A percentile compares a stretch with the other conserved stretches of the same genome.
Conservation (phyloP, 1,140 invertebrate species). For the Conus ventricosus region DNA sequence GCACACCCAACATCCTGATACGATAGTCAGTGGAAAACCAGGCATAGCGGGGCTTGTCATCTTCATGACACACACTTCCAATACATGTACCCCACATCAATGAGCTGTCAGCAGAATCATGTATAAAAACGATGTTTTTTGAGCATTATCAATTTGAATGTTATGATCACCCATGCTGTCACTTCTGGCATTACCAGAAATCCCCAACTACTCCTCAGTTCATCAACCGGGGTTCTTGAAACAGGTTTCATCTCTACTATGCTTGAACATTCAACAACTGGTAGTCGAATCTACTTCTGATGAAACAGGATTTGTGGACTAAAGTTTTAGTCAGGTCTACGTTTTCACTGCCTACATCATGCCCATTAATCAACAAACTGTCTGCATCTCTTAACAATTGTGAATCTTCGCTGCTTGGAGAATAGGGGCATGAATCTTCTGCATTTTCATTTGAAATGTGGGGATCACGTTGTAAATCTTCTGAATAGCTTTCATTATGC, state of each 20-base stretch:
- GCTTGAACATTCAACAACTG: not conserved
- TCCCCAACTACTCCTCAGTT: not conserved
- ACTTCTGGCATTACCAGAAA: not conserved
- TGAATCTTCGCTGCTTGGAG: not conserved
- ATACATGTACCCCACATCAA: not conserved
- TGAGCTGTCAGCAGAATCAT: not conserved
- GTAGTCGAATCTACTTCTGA: not conserved
- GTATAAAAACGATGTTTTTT: not conserved
- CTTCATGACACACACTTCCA: not conserved
- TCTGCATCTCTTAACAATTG: slow-evolving; percentile 3
- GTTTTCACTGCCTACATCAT: not conserved
- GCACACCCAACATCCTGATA: not conserved
- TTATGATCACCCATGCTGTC: not conserved
- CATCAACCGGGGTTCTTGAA: not conserved
- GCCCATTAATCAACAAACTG: not conserved
- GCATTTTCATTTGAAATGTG: not conserved
- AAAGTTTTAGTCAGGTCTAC: not conserved
- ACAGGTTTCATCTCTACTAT: not conserved
- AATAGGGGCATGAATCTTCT: not conserved
- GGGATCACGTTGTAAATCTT: not conserved
- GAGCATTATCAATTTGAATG: not conserved
- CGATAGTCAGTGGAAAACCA: not conserved
- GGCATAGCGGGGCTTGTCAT: not conserved
- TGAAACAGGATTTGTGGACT: not conserved
- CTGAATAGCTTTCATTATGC: not conserved